A percentile compares a stretch with the other conserved stretches of the same genome.
phyloP scores from a whole-genome alignment of 2,888 invertebrate species.

The Chrysolina americana region DNA sequence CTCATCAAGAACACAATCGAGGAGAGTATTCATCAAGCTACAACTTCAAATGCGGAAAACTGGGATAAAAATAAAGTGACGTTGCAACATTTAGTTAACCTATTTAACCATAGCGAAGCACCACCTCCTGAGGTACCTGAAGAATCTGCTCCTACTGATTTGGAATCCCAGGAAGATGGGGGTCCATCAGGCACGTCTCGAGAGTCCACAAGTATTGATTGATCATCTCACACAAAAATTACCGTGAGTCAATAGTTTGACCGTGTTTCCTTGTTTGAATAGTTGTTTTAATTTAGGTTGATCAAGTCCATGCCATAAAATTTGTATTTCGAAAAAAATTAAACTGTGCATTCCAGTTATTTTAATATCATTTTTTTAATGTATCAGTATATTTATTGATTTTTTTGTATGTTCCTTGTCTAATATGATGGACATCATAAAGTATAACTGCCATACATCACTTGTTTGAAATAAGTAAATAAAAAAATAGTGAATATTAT shows the following conservation, averaged over 20 bases:
- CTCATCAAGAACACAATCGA: slow-evolving; percentile 80
- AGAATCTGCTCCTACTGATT: background rate
- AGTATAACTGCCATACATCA: no score
- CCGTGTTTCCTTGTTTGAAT: background rate
- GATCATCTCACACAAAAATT: background rate
- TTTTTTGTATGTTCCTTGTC: no score
- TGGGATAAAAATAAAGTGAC: slow-evolving; percentile 70
- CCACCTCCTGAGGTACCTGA: background rate
- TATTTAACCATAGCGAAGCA: slow-evolving; percentile 59
- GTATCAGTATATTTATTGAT: no score
- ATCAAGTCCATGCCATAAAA: no score
- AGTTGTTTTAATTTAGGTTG: background rate
- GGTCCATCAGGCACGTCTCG: background rate
- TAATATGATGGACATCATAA: no score
- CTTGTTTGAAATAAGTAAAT: no score
- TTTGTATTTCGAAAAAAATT: no score
- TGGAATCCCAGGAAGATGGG: background rate
- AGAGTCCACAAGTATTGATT: background rate
- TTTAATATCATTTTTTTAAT: no score
- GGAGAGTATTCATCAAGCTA: slow-evolving; percentile 75
- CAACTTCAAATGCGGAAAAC: slow-evolving; percentile 66
- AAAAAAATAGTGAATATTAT: no score
- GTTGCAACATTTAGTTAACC: slow-evolving; percentile 65
- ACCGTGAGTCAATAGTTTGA: background rate
- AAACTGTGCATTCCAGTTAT: no score